Evolutionary conservation across 2,113 vertebrate genomes (phyloP).

Genomic region (Natator depressus): DNA sequence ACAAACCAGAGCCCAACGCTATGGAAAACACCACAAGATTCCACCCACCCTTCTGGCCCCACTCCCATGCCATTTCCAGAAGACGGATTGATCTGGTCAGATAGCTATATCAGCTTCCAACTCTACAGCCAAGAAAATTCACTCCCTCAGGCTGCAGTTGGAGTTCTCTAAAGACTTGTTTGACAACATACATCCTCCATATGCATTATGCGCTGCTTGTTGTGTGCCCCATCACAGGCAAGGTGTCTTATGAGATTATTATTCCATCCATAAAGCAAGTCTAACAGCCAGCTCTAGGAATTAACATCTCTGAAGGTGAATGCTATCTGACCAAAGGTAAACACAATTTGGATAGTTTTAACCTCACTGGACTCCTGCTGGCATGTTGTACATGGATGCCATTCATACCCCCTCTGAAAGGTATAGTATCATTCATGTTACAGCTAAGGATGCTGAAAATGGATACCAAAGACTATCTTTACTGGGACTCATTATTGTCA

Average conservation of each 20-base stretch:
- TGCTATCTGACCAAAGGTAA: neutral
- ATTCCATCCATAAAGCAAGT: neutral
- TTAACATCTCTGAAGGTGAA: neutral
- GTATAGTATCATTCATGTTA: neutral
- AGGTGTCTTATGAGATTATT: neutral
- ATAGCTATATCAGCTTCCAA: constrained; percentile 8
- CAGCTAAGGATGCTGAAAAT: accelerated
- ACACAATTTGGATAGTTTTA: neutral
- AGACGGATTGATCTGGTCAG: constrained; percentile 55
- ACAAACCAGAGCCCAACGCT: neutral
- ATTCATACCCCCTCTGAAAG: too few relatives aligned
- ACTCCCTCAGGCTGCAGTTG: neutral
- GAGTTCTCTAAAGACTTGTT: neutral
- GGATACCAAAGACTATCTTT: neutral
- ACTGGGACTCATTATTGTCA: neutral
- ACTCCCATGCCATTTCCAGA: constrained; percentile 39
- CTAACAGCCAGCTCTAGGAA: neutral
- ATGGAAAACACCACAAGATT: constrained; percentile 12
- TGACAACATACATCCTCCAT: neutral
- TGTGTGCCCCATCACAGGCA: neutral
- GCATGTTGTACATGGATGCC: neutral
- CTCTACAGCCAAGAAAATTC: neutral
- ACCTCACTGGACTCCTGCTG: neutral
- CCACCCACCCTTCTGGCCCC: constrained; percentile 26
- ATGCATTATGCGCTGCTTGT: neutral